These are phyloP conservation scores for Allophyes oxyacanthae DNA, from an alignment of 2,888 invertebrate genomes.

Conservation along the genomic window DNA sequence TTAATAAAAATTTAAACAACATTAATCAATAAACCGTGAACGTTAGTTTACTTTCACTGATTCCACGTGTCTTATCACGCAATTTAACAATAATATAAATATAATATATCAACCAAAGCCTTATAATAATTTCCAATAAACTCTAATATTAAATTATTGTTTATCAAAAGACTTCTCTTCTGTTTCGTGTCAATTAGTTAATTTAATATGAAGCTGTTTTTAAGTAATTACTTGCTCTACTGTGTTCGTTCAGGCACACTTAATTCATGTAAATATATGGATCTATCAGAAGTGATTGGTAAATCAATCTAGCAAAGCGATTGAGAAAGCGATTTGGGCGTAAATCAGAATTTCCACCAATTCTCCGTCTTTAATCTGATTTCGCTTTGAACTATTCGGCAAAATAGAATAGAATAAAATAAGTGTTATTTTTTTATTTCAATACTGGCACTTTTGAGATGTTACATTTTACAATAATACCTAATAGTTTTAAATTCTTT, in stretches of 20 bases:
- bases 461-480: too few relatives aligned
- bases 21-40: too few relatives aligned
- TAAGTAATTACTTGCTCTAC: slow-evolving; percentile 6
- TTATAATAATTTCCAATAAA: too few relatives aligned
- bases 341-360: slow-evolving; percentile 17
- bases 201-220: background rate
- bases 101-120: background rate
- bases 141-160: background rate
- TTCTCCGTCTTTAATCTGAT: background rate
- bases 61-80: too few relatives aligned
- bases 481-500: too few relatives aligned
- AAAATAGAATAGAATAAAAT: background rate
- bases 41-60: too few relatives aligned
- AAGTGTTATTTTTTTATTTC: too few relatives aligned
- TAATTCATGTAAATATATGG: slow-evolving; percentile 7
- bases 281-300: background rate
- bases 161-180: background rate
- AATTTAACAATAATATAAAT: too few relatives aligned
- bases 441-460: too few relatives aligned
- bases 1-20: too few relatives aligned
- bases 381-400: slow-evolving; percentile 3
- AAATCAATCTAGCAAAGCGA: slow-evolving; percentile 15
- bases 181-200: too few relatives aligned
- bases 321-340: slow-evolving; percentile 14
- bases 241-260: background rate